Evolutionary conservation across 2,797 vertebrate species (phyloP).

Genomic region (Agapornis canus): DNA sequence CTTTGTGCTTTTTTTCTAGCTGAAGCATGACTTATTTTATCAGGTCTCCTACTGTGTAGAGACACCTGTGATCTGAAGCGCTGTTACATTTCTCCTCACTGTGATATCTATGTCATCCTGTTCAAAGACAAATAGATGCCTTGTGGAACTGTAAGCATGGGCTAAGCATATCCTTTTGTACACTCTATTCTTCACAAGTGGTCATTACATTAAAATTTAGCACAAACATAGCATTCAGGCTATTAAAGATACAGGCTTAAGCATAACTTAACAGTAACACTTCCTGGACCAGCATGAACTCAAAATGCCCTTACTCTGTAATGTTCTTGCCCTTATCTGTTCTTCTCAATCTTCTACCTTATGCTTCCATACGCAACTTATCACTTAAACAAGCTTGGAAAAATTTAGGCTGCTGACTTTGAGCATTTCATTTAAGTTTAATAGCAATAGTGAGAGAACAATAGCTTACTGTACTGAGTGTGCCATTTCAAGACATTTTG

Average conservation of each 20-base stretch:
- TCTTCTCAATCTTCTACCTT: not conserved
- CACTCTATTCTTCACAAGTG: not conserved
- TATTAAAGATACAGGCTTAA: not conserved
- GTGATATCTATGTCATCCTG: not conserved
- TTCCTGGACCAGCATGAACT: not conserved
- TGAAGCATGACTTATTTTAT: not conserved
- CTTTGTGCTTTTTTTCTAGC: not conserved
- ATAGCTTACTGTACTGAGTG: not conserved
- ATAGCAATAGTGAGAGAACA: not conserved
- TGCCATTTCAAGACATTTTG: not conserved
- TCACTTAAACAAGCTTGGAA: not conserved
- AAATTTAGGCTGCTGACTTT: not conserved
- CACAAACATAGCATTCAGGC: not conserved
- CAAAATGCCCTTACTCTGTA: not conserved
- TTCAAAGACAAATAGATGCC: not conserved
- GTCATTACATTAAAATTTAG: not conserved
- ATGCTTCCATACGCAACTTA: not conserved
- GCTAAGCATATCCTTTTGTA: not conserved
- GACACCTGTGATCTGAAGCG: not conserved
- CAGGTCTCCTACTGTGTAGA: not conserved
- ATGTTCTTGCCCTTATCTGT: not conserved
- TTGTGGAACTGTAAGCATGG: not conserved
- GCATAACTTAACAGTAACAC: not conserved
- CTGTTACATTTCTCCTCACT: not conserved
- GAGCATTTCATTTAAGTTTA: not conserved